Base-by-base conservation (phyloP, 1,140 invertebrate genomes). In the Lasioglossum albipes region DNA sequence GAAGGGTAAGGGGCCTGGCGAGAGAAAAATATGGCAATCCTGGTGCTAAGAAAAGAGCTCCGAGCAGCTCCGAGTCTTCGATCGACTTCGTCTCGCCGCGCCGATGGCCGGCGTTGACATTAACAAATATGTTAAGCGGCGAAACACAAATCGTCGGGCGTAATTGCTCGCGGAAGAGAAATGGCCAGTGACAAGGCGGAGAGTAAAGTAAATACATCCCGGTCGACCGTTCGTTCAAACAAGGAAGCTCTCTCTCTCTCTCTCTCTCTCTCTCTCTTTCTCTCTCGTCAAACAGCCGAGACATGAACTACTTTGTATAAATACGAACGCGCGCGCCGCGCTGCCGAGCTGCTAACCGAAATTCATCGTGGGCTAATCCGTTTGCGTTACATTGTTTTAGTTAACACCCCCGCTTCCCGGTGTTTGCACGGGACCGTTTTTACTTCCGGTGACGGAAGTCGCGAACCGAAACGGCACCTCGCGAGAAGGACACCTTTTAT, bases 81-180 rank as follows among this genome's bases (percentile, higher is more conserved):
- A 67, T 75, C 74, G 64, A 64, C 64, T 36, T 31, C 61, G 54
- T 59, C 31, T 22, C 42, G 36, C 20, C 18, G 16, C 22, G 61
- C 70, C 12, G 45, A 49, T 64, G 62, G 27, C 67, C 59, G 2
- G 65, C 31, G 31, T 31, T 66, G 77, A 66, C 77, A 59, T 79
- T 79, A 79, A 79, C 77, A 79, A 79, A 79, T 79, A 79, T 79
- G 77, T 79, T 79, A 79, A 79, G 73, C 77, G 77, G 70, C 70
- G 77, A 79, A 74, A 79, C 77, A 79, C 71, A 54, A 74, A 72
- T 79, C 71, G 77, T 72, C 70, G 70, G 52, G 70, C 42, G 70
- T 79, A 79, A 79, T 79, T 79, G 71, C 77, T 79, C 36, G 77
- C 61, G 31, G 77, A 73, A 79, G 77, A 79, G 77, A 74, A 79